phyloP scores from a whole-genome alignment of 2,888 invertebrate species.

The Coremacera marginata region DNA sequence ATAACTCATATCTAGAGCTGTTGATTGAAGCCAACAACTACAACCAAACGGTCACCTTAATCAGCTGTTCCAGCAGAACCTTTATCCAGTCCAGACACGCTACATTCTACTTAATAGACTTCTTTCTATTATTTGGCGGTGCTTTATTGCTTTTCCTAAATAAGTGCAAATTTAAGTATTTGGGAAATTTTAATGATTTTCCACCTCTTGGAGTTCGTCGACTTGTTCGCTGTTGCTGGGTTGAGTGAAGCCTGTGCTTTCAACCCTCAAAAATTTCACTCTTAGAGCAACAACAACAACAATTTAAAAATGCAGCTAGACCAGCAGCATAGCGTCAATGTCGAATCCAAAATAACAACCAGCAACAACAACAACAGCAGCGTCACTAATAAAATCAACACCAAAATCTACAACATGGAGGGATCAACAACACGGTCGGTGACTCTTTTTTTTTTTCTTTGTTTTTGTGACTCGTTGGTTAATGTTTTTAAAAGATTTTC shows the following conservation, averaged over 20 bases:
- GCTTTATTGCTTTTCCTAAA: not conserved
- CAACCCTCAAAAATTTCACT: not conserved
- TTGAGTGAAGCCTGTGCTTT: not conserved
- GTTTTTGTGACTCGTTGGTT: not conserved
- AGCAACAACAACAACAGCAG: not conserved
- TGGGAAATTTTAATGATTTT: not conserved
- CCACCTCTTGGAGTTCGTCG: not conserved
- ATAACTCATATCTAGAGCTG: no score
- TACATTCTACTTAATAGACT: not conserved
- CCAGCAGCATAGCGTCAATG: slow-evolving; percentile 1
- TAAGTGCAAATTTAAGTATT: not conserved
- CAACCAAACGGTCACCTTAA: not conserved
- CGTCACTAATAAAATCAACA: not conserved
- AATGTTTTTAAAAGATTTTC: not conserved
- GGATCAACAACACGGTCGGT: slow-evolving; percentile 12
- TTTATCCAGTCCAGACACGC: not conserved
- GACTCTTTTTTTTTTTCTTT: slow-evolving; percentile 23
- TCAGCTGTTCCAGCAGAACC: not conserved
- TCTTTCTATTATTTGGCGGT: not conserved
- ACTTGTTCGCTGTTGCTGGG: not conserved
- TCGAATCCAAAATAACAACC: not conserved
- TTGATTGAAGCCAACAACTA: not conserved
- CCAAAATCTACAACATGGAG: slow-evolving; percentile 1
- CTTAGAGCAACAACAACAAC: not conserved
- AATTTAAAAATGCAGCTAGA: slow-evolving; percentile 11